A percentile compares a stretch with the other conserved stretches of the same genome.
Conservation (phyloP, 2,888 invertebrate species). For the Hyalella azteca region DNA sequence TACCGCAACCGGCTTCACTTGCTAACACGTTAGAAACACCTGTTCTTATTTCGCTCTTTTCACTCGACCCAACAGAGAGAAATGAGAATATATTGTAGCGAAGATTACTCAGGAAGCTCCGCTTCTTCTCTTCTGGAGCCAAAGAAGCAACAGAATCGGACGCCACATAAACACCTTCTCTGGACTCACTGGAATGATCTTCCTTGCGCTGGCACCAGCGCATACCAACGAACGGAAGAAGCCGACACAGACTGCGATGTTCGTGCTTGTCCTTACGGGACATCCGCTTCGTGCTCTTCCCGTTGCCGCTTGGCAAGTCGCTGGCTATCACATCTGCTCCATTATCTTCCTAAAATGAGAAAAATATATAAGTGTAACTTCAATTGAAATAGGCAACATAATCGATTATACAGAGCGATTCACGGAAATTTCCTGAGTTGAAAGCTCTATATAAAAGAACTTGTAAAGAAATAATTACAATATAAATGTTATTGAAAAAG, state of each 20-base stretch:
- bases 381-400: too few relatives aligned
- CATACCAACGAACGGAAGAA: background rate
- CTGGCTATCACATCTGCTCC: too few relatives aligned
- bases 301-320: too few relatives aligned
- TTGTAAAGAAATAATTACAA: too few relatives aligned
- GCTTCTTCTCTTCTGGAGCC: background rate
- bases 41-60: background rate
- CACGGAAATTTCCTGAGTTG: too few relatives aligned
- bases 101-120: conserved; percentile 1
- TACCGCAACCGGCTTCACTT: background rate
- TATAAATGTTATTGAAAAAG: too few relatives aligned
- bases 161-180: background rate
- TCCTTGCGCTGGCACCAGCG: conserved; percentile 17
- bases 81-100: background rate
- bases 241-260: background rate
- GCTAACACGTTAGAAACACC: background rate
- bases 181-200: conserved; percentile 15
- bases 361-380: too few relatives aligned
- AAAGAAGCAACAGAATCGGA: background rate
- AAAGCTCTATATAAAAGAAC: too few relatives aligned
- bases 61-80: background rate
- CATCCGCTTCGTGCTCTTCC: background rate
- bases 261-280: conserved; percentile 31
- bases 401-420: too few relatives aligned
- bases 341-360: too few relatives aligned